Evolutionary conservation across 1,140 invertebrate species (phyloP).

Genomic region (Eciton burchellii): DNA sequence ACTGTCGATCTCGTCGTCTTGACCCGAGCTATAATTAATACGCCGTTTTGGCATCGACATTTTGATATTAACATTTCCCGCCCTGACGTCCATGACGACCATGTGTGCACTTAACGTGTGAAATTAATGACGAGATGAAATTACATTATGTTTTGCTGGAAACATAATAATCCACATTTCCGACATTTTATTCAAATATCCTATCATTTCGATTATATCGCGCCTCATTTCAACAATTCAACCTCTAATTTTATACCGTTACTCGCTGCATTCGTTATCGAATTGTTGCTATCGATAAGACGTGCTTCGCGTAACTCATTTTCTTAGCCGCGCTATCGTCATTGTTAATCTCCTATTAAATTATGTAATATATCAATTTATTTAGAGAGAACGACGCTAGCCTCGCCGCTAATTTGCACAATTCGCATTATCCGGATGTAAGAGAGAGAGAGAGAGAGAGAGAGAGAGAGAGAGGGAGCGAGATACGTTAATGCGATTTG

Average conservation of each 20-base stretch:
- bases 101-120: background rate
- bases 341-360: too few species aligned
- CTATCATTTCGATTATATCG: background rate
- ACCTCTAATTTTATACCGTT: too few species aligned
- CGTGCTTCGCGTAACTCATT: too few species aligned
- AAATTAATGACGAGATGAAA: background rate
- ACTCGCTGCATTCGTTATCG: too few species aligned
- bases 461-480: background rate
- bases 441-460: background rate
- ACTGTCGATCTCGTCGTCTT: background rate
- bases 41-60: background rate
- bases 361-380: too few species aligned
- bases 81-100: background rate
- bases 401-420: background rate
- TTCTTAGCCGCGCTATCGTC: too few species aligned
- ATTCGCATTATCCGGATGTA: background rate
- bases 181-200: background rate
- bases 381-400: background rate
- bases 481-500: conserved; percentile 35
- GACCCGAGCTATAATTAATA: background rate
- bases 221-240: background rate
- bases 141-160: background rate
- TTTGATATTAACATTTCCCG: background rate
- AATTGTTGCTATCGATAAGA: too few species aligned
- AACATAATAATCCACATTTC: background rate